Percentiles rank a stretch among this genome's conserved stretches.
These are phyloP conservation scores for Ornithorhynchus anatinus DNA, from an alignment of 2,113 vertebrate species.

Conservation along the genomic window DNA sequence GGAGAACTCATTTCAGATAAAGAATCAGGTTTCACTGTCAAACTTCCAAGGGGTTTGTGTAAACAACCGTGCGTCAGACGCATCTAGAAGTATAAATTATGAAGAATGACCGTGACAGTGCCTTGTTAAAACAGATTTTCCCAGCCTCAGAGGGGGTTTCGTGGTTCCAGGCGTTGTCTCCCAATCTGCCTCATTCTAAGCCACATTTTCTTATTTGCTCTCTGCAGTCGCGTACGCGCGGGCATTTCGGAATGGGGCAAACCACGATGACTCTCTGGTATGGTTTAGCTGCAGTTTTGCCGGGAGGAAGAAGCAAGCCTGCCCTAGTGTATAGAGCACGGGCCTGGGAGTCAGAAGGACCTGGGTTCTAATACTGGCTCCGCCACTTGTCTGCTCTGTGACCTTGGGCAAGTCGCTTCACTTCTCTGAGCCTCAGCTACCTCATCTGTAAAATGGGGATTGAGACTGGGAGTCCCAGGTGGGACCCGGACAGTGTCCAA, in stretches of 20 bases:
- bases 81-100: neutral
- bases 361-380: too few species aligned
- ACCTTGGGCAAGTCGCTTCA: too few species aligned
- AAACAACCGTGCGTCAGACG: neutral
- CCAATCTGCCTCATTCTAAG: neutral
- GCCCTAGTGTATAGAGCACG: neutral
- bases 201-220: neutral
- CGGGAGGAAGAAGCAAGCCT: neutral
- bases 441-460: too few species aligned
- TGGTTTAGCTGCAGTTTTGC: neutral
- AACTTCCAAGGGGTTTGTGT: neutral
- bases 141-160: neutral
- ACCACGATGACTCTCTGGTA: too few species aligned
- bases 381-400: too few species aligned
- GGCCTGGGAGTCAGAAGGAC: neutral
- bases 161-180: neutral
- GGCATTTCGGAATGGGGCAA: too few species aligned
- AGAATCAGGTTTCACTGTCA: neutral
- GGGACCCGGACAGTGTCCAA: too few species aligned
- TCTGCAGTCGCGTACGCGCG: neutral
- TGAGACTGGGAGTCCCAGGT: too few species aligned
- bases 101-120: neutral
- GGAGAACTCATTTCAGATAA: neutral
- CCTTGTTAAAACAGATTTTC: neutral
- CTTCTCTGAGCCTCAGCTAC: too few species aligned